Conservation (phyloP, 2,113 vertebrate species). For the Sprattus sprattus region DNA sequence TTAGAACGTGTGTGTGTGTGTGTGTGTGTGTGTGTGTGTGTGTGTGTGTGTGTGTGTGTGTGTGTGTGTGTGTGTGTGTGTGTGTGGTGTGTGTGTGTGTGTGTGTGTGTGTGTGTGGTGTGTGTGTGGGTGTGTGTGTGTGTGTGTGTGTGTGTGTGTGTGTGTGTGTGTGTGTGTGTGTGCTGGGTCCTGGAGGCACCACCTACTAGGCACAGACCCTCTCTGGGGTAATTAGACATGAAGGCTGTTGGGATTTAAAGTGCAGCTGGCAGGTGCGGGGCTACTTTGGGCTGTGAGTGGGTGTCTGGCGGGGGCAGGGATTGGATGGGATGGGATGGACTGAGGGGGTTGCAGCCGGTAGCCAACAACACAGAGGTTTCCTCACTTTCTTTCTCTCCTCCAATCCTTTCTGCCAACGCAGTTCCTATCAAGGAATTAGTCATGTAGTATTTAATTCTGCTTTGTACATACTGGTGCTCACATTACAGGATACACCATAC, state of each 20-base stretch:
- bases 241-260: conserved; percentile 65
- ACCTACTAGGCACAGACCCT: conserved; percentile 60
- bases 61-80: background rate
- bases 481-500: background rate
- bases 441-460: background rate
- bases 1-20: conserved; percentile 44
- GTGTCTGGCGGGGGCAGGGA: conserved; percentile 1
- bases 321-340: background rate
- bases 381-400: background rate
- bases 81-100: conserved; percentile 10
- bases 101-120: too few relatives aligned
- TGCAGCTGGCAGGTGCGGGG: conserved; percentile 69
- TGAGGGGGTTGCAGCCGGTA: background rate
- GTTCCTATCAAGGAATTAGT: background rate
- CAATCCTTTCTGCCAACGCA: background rate
- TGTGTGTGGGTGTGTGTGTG: too few relatives aligned
- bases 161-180: background rate
- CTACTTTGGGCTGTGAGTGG: background rate
- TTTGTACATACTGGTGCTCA: background rate
- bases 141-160: conserved; percentile 19
- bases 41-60: conserved; percentile 21
- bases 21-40: background rate
- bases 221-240: conserved; percentile 72
- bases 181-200: conserved; percentile 51
- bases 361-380: background rate